Base-by-base conservation (phyloP, 1,140 invertebrate species). In the Sipha flava region DNA sequence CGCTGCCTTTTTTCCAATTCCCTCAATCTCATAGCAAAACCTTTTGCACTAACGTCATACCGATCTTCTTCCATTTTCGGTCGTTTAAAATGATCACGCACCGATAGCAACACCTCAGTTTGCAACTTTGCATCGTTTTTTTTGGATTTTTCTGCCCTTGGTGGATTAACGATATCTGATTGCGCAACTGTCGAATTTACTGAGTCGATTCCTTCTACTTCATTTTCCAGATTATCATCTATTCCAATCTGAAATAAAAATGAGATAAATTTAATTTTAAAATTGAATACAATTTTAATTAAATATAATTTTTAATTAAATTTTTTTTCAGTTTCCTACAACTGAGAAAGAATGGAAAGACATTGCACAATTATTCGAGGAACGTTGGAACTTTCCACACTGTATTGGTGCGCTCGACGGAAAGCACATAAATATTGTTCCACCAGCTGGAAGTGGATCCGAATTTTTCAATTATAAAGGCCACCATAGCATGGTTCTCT, bases 361-460 rank as follows among this genome's bases (percentile, higher is more conserved):
- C 73, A 84, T 84, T 34, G 83, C 84, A 49, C 70, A 81, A 54
- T 70, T 82, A 75, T 87, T 86, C 84, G 83, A 84, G 80, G 80
- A 83, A 62, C 81, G 66, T 80, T 87, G 86, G 85, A 84, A 86
- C 82, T 87, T 88, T 83, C 87, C 87, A 21, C 83, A 86, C 66
- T 87, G 86, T 81, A 77, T 87, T 45, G 86, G 85, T 29, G 85
- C 86, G 5, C 82, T 88, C 9, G 86, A 88, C 82, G 23, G 52
- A 57, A 57, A 57, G 52, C 52, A 57, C 23, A 57, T 57, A 10
- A 26, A 23, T 26, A 57, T 57, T 57, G 52, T 29, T 57, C 23
- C 14, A 57, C 52, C 26, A 29, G 21, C 23, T 57, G 52, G 23
- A 57, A 26, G 52, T 57, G 52, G 52, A 57, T 57, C 52, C 2